phyloP scores from a whole-genome alignment of 2,797 vertebrate species.

The Melanotaenia boesemani region DNA sequence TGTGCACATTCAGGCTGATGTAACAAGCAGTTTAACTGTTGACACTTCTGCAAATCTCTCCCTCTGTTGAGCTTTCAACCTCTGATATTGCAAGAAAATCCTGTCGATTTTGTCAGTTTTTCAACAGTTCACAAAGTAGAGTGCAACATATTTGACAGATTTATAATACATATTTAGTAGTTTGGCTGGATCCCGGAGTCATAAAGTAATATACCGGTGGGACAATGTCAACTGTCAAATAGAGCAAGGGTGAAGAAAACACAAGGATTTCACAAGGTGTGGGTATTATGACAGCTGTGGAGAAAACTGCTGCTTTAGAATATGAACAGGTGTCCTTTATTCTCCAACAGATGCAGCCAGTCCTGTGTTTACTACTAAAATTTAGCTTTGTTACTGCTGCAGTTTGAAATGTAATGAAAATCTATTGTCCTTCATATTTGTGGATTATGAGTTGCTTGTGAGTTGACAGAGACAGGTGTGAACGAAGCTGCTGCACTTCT shows the following conservation, averaged over 20 bases:
- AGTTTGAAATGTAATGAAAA: background rate
- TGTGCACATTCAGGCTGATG: conserved; percentile 44
- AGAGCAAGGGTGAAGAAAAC: background rate
- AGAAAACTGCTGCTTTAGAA: conserved; percentile 13
- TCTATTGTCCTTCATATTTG: background rate
- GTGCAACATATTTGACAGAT: conserved; percentile 32
- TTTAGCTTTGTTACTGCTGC: background rate
- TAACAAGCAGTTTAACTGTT: conserved; percentile 53
- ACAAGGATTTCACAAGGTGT: background rate
- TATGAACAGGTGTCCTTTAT: conserved; percentile 26
- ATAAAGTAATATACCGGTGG: conserved; percentile 30
- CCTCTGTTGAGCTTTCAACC: conserved; percentile 24
- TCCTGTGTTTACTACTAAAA: conserved; percentile 12
- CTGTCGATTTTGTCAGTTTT: background rate
- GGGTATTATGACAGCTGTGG: conserved; percentile 20
- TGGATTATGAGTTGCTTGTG: background rate
- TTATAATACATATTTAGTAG: conserved; percentile 38
- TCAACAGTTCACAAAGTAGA: conserved; percentile 17
- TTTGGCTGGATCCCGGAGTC: conserved; percentile 38
- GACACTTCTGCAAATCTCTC: conserved; percentile 49
- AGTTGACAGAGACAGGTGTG: conserved; percentile 13
- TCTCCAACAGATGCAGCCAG: conserved; percentile 24
- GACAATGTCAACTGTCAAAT: conserved; percentile 35
- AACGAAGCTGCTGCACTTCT: conserved; percentile 12
- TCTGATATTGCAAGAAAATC: conserved; percentile 45